These are phyloP conservation scores for Naso thynnoides DNA, from an alignment of 2,797 vertebrate genomes.

Conservation along the genomic window DNA sequence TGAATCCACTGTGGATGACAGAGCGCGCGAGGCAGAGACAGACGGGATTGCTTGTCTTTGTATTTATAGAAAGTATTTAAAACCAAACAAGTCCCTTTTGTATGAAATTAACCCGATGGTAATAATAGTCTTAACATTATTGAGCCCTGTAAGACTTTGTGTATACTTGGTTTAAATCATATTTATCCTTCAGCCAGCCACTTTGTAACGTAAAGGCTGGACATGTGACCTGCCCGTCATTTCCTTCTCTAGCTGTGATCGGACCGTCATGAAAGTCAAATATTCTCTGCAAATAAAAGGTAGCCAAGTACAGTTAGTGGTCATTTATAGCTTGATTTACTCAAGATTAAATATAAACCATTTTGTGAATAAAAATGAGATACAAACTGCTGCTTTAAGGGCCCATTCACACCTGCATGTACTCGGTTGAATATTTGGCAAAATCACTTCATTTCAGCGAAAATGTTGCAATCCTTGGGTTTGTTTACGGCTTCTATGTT, in stretches of 20 bases:
- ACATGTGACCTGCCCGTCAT: conserved; percentile 42
- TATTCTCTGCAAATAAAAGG: conserved; percentile 34
- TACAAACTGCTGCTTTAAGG: conserved; percentile 51
- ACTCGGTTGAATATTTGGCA: neutral
- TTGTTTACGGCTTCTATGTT: no score
- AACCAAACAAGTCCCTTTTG: conserved; percentile 74
- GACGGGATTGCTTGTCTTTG: conserved; percentile 67
- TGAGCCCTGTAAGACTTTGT: conserved; percentile 76
- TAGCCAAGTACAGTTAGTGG: conserved; percentile 10
- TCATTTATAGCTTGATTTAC: conserved; percentile 39
- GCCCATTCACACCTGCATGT: conserved; percentile 59
- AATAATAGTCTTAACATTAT: conserved; percentile 54
- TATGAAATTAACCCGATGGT: conserved; percentile 66
- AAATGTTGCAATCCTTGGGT: neutral
- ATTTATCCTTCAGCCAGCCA: conserved; percentile 60
- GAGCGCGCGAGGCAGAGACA: conserved; percentile 50
- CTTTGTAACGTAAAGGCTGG: conserved; percentile 44
- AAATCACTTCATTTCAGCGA: neutral
- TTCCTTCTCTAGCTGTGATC: conserved; percentile 57
- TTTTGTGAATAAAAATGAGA: neutral
- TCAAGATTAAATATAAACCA: neutral
- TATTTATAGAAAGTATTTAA: conserved; percentile 74
- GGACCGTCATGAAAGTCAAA: conserved; percentile 40
- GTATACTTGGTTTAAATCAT: conserved; percentile 63
- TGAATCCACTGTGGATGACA: conserved; percentile 54